Conservation (phyloP, 2,888 invertebrate genomes). For the Drosophila mimica region DNA sequence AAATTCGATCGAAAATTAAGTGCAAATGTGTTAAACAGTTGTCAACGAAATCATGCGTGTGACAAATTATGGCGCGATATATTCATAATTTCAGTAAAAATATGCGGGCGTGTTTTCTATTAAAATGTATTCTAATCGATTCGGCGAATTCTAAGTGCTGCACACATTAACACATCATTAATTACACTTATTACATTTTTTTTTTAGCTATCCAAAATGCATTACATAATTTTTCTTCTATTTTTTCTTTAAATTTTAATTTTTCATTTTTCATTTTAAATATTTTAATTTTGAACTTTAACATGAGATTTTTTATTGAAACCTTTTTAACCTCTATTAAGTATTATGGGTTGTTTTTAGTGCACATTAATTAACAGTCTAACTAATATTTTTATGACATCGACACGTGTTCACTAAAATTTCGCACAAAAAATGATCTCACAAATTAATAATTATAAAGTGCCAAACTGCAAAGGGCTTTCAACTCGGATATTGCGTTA, state of each 20-base stretch:
- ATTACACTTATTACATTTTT: neutral
- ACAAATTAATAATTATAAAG: neutral
- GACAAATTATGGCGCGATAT: constrained; percentile 4
- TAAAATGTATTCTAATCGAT: neutral
- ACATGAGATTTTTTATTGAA: too few relatives aligned
- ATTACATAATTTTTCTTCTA: neutral
- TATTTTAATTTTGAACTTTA: too few relatives aligned
- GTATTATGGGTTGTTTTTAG: neutral
- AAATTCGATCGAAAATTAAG: neutral
- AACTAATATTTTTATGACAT: constrained; percentile 20
- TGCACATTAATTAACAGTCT: neutral
- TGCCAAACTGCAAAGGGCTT: constrained; percentile 6
- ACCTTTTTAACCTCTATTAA: neutral
- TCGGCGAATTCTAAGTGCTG: neutral
- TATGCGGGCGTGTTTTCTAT: neutral
- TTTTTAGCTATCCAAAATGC: neutral
- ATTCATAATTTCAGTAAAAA: neutral
- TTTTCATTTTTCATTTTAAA: neutral
- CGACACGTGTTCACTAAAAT: constrained; percentile 19
- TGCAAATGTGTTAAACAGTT: constrained; percentile 18
- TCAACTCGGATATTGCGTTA: neutral
- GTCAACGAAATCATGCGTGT: constrained; percentile 6
- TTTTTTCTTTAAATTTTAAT: neutral
- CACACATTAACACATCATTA: neutral
- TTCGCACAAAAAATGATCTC: constrained; percentile 29